These are phyloP conservation scores for Pararge aegeria DNA, from an alignment of 1,140 invertebrate genomes.

Conservation along the genomic window DNA sequence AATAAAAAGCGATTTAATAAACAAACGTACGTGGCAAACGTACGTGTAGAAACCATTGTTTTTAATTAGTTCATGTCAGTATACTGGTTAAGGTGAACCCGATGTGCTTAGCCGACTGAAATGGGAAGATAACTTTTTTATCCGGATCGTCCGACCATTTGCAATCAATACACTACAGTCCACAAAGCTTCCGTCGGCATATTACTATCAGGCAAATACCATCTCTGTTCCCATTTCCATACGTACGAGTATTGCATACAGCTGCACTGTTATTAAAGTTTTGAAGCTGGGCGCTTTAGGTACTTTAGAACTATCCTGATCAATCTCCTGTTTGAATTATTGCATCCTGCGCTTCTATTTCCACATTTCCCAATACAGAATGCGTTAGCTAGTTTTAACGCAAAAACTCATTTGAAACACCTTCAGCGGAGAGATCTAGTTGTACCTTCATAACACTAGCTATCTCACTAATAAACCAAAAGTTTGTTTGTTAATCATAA, in stretches of 20 bases:
- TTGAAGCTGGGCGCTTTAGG: neutral
- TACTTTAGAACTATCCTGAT: constrained; percentile 21
- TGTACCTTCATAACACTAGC: too few species aligned
- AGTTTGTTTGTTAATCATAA: too few species aligned
- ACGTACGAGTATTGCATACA: neutral
- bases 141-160: neutral
- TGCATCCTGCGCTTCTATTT: constrained; percentile 17
- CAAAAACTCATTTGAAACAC: constrained; percentile 6
- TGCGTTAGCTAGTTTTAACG: neutral
- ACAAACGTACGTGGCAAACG: too few species aligned
- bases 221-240: constrained; percentile 8
- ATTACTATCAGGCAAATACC: neutral
- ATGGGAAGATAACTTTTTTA: constrained; percentile 13
- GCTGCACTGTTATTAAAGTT: neutral
- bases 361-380: constrained; percentile 1
- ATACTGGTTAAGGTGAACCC: neutral
- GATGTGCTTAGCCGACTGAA: constrained; percentile 7
- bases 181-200: neutral
- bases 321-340: constrained; percentile 34
- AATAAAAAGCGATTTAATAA: too few species aligned
- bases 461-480: too few species aligned
- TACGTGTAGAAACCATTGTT: neutral
- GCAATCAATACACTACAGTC: constrained; percentile 13
- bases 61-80: constrained; percentile 12
- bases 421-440: too few species aligned